Evolutionary conservation across 2,797 vertebrate species (phyloP), one percentile per base, ranked within the genome.

Genomic region (Pangasius macronema): DNA sequence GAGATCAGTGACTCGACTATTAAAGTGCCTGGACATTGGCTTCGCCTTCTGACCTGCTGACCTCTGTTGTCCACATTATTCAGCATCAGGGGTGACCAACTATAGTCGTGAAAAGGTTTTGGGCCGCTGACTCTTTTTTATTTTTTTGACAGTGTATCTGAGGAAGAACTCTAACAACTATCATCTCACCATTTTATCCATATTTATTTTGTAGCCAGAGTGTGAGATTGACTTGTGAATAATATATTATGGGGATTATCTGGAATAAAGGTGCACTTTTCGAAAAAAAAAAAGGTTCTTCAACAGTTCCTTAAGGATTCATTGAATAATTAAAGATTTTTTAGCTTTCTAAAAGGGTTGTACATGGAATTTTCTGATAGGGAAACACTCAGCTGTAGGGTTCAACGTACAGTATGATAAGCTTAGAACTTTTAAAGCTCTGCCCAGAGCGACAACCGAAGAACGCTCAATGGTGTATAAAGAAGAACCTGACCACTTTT

Each of bases 191-290:
- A 8, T 8, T 36, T 30, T 22, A 53, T 53, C 49, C 33, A 39
- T 84, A 20, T 84, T 84, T 84, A 72, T 72, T 72, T 72, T 57
- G 51, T 27, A 72, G 30, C 22, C 33, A 16, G 67, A 84, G 6
- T 30, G 81, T 84, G 22, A 72, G 61, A 84, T 70, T 84, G 67
- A 72, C 9, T 39, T 72, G 72, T 84, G 67, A 84, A 70, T 84
- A 53, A 84, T 84, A 57, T 55, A 84, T 72, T 8, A 72, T 39
- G 24, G 67, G 22, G 51, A 39, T 84, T 57, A 72, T 72, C 49
- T 3, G 13, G 51, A 84, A 72, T 70, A 57, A 84, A 57, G 30
- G 67, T 84, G 39, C 20, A 72, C 61, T 46, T 27, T 49, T 9
- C 42, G 36, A 59, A 81, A 42, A 53, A 76, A 27, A 70, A 68